These are phyloP conservation scores for Helostoma temminkii DNA, from an alignment of 2,797 vertebrate genomes.

Conservation along the genomic window DNA sequence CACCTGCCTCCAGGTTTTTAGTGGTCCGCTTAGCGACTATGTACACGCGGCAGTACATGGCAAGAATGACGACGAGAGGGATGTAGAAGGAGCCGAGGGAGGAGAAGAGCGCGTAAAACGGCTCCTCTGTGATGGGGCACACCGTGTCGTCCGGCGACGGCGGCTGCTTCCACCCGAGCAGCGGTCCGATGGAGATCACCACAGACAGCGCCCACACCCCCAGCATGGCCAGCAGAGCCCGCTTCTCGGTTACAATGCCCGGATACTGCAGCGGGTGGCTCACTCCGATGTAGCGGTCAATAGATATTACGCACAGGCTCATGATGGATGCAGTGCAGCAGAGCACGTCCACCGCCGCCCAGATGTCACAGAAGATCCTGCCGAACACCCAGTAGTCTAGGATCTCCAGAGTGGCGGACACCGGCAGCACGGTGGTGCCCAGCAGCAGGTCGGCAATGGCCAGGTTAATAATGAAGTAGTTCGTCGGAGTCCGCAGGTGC, in stretches of 20 bases:
- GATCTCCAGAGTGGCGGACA: constrained; percentile 94
- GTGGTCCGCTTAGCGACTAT: constrained; percentile 97
- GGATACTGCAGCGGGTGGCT: constrained; percentile 95
- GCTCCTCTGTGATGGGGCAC: constrained; percentile 95
- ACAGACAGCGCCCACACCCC: constrained; percentile 93
- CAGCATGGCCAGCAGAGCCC: constrained; percentile 92
- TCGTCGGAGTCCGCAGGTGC: constrained; percentile 96
- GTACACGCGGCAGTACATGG: constrained; percentile 97
- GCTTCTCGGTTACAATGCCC: constrained; percentile 92
- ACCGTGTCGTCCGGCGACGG: constrained; percentile 91
- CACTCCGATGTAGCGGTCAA: constrained; percentile 96
- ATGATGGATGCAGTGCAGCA: constrained; percentile 98
- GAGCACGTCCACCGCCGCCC: constrained; percentile 97
- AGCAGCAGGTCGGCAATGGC: constrained; percentile 97
- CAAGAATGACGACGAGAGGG: constrained; percentile 92
- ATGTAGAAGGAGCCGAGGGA: constrained; percentile 98
- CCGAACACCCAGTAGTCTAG: constrained; percentile 94
- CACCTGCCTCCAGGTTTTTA: constrained; percentile 95
- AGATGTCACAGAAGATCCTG: constrained; percentile 95
- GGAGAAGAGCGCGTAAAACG: constrained; percentile 97
- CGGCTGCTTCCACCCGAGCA: constrained; percentile 97
- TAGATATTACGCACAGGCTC: constrained; percentile 97
- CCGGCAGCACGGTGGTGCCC: constrained; percentile 94
- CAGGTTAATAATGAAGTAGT: constrained; percentile 97
- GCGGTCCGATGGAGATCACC: constrained; percentile 96